Conservation (phyloP, 2,888 invertebrate genomes). For the Hemicrepidius hirtus region DNA sequence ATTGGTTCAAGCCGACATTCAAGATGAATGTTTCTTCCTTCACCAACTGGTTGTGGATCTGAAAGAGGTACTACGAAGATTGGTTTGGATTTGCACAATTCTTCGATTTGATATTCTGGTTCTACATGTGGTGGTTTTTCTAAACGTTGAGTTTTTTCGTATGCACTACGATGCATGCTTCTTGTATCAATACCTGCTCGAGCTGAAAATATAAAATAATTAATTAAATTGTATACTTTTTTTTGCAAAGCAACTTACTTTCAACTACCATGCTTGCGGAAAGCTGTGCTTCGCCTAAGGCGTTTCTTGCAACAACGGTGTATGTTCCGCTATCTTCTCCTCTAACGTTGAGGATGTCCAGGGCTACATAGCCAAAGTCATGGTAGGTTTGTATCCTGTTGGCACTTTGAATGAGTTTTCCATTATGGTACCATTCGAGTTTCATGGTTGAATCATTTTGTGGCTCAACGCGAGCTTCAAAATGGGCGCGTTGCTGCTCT, state of each 20-base stretch:
- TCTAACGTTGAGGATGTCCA: slow-evolving; percentile 94
- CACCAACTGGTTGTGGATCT: slow-evolving; percentile 88
- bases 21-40: slow-evolving; percentile 92
- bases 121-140: slow-evolving; percentile 91
- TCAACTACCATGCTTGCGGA: slow-evolving; percentile 91
- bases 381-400: slow-evolving; percentile 95
- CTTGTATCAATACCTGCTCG: slow-evolving; percentile 92
- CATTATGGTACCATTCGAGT: slow-evolving; percentile 98
- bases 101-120: slow-evolving; percentile 92
- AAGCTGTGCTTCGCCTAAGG: slow-evolving; percentile 90
- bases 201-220: slow-evolving; percentile 74
- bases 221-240: neutral
- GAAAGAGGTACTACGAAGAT: slow-evolving; percentile 92
- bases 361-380: slow-evolving; percentile 97
- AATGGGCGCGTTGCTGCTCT: slow-evolving; percentile 95
- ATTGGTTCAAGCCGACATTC: slow-evolving; percentile 95
- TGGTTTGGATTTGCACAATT: slow-evolving; percentile 95
- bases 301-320: slow-evolving; percentile 93
- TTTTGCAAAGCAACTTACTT: slow-evolving; percentile 81
- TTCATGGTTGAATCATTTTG: slow-evolving; percentile 94
- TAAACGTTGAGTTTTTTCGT: slow-evolving; percentile 90
- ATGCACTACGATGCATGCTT: slow-evolving; percentile 90
- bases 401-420: slow-evolving; percentile 90
- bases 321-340: slow-evolving; percentile 95
- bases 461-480: slow-evolving; percentile 96